Base-by-base conservation (phyloP, 2,113 vertebrate species). In the Xenopus laevis region DNA sequence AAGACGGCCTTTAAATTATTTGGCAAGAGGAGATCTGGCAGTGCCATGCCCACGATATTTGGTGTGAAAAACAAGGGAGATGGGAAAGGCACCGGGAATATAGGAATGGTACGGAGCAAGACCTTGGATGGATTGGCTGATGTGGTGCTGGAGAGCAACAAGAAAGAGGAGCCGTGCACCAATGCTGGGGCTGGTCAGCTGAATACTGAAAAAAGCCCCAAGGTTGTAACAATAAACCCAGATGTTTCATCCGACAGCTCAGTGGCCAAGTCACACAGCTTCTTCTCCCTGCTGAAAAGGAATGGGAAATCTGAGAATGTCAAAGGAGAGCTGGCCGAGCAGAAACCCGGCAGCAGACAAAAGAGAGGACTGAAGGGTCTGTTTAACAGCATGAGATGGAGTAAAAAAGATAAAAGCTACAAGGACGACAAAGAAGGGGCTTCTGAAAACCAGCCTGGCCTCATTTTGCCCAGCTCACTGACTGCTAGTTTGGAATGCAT, bases 1-100 rank as follows among this genome's bases (percentile, higher is more conserved):
- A 98, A 94, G 84, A 95, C 96, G 17, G 96, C 96, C 70, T 97
- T 98, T 88, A 98, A 98, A 86, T 87, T 98, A 78, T 98, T 98
- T 81, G 93, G 92, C 84, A 96, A 94, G 83, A 92, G 95, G 86
- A 95, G 92, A 80, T 87, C 95, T 74, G 91, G 93, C 84, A 89
- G 88, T 11, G 87, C 93, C 79, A 90, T 98, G 93, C 92, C 95
- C 65, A 93, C 92, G 87, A 96, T 99, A 81, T 99, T 99, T 82
- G 93, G 93, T 79, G 89, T 97, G 76, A 91, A 89, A 79, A 89
- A 87, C 89, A 95, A 94, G 90, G 92, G 88, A 65, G 95, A 94
- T 13, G 92, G 87, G 80, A 89, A 87, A 8, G 83, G 83, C 78
- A 79, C 84, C 66, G 81, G 85, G 69, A 92, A 93, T 79, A 79